A percentile compares a stretch with the other conserved stretches of the same genome.
phyloP scores from a whole-genome alignment of 2,797 vertebrate species.

The Notoglanidium macrostoma region DNA sequence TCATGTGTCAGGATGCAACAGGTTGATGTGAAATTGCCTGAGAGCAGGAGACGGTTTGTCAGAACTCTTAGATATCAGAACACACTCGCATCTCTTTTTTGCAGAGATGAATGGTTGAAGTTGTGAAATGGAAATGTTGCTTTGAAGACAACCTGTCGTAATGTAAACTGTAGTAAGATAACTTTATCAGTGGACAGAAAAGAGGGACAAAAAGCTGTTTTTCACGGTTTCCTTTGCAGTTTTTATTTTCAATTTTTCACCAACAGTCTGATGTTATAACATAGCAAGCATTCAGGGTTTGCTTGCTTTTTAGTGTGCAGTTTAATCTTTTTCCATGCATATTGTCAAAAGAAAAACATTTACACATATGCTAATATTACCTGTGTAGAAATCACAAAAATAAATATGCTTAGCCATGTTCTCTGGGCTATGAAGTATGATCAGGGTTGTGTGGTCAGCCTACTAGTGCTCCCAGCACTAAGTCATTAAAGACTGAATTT shows the following conservation, averaged over 20 bases:
- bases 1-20: slow-evolving; percentile 32
- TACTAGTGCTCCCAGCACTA: slow-evolving; percentile 34
- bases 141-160: slow-evolving; percentile 5
- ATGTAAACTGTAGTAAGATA: not conserved
- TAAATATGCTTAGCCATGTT: slow-evolving; percentile 36
- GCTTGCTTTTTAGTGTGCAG: slow-evolving; percentile 35
- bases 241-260: slow-evolving; percentile 34
- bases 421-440: slow-evolving; percentile 47
- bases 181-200: not conserved
- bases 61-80: not conserved
- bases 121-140: slow-evolving; percentile 8
- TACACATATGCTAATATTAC: slow-evolving; percentile 4
- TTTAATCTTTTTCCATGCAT: slow-evolving; percentile 26
- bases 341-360: slow-evolving; percentile 36
- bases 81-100: slow-evolving; percentile 31
- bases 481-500: slow-evolving; percentile 41
- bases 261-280: slow-evolving; percentile 39
- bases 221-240: slow-evolving; percentile 19
- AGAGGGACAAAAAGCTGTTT: not conserved
- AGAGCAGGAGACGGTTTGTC: not conserved
- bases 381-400: slow-evolving; percentile 32
- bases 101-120: slow-evolving; percentile 2
- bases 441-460: slow-evolving; percentile 22
- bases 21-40: slow-evolving; percentile 15
- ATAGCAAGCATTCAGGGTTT: slow-evolving; percentile 57